Evolutionary conservation across 2,797 vertebrate species (phyloP).

Genomic region (Holocentrus rufus): DNA sequence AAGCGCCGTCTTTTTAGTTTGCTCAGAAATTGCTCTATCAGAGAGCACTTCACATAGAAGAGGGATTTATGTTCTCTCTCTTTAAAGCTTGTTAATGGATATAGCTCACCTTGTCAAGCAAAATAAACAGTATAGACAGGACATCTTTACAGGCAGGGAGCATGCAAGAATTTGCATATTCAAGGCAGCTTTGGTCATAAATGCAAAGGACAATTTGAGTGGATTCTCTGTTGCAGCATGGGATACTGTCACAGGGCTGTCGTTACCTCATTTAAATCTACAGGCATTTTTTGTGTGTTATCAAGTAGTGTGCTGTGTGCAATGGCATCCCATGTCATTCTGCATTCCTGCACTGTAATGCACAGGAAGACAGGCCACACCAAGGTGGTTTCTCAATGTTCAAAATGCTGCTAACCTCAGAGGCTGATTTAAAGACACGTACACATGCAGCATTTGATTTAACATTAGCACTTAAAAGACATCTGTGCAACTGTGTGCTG

Average conservation of each 20-base stretch:
- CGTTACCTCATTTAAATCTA: no score
- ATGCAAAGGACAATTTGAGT: not conserved
- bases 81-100: no score
- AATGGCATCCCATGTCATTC: not conserved
- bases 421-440: no score
- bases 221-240: no score
- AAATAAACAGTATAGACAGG: not conserved
- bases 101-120: not conserved
- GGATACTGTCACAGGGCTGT: no score
- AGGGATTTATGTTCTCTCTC: not conserved
- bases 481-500: no score
- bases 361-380: no score
- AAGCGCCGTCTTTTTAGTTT: constrained; percentile 31
- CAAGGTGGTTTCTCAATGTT: no score
- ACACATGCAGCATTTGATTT: no score
- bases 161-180: not conserved
- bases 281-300: not conserved
- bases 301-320: not conserved
- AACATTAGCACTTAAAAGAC: no score
- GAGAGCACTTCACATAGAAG: not conserved
- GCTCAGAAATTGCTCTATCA: not conserved
- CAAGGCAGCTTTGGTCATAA: not conserved
- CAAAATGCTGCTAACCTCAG: no score
- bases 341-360: no score
- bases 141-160: not conserved